Evolutionary conservation across 2,888 invertebrate genomes (phyloP), one percentile per base, ranked within the genome.

Genomic region (Danaus chrysippus): DNA sequence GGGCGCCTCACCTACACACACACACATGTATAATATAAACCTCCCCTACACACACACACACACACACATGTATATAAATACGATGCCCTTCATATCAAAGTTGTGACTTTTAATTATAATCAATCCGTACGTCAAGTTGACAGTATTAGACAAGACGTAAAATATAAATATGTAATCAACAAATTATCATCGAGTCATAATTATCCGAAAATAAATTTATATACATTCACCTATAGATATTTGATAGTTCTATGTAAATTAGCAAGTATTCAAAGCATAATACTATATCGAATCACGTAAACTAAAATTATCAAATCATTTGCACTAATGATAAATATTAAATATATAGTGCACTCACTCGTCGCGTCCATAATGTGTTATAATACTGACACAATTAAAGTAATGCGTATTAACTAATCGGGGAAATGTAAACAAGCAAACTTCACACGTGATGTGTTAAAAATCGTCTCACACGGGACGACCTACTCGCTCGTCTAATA

Each of bases 391-490:
- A 49, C 11, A 17, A 9, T 49, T 49, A 17, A 49, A 15, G 17
- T 49, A 49, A 49, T 10, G 49, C 49, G 17, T 49, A 49, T 49
- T 49, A 49, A n/a, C 17, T 10, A 34, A 34, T 34, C 23, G 23
- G 6, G 23, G 49, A 49, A 10, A 49, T 49, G 49, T 49, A 49
- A 49, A 49, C 49, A 17, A 17, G 6, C 13, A 8, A 5, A 46
- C 49, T 15, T 17, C 17, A 17, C 49, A 10, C 15, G 49, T 17
- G 49, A 11, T 49, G 11, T 11, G 17, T 49, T 49, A 17, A 46
- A 61, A 59, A 67, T 59, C 15, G 23, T 34, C 23, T 57, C 46
- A 49, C 56, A 62, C 42, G 61, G 72, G 70, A 74, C 11, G 12
- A 43, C 43, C 11, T 17, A 49, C 17, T 17, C 49, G 17, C 17